phyloP scores from a whole-genome alignment of 2,797 vertebrate species.

The Pelobates cultripes region DNA sequence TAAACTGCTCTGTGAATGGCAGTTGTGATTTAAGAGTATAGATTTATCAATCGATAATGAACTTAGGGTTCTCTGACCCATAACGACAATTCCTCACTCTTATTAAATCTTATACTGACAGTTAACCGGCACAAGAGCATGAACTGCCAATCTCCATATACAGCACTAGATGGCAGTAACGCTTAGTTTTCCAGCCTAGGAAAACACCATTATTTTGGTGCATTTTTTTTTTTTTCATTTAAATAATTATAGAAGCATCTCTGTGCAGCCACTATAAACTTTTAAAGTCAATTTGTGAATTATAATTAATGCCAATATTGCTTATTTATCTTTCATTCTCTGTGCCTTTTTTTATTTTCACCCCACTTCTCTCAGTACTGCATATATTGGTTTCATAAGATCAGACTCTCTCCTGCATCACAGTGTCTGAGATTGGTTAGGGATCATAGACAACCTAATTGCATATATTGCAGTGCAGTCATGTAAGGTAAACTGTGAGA shows the following conservation, averaged over 20 bases:
- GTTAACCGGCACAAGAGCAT: conserved; percentile 22
- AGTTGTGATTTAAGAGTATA: conserved; percentile 37
- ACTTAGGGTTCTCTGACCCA: conserved; percentile 46
- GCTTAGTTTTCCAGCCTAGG: background rate
- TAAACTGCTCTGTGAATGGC: conserved; percentile 33
- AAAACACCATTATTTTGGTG: too few relatives aligned
- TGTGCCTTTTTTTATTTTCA: background rate
- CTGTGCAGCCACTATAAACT: conserved; percentile 26
- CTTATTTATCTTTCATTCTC: conserved; percentile 40
- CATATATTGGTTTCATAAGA: background rate
- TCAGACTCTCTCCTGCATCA: background rate
- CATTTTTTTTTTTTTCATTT: too few relatives aligned
- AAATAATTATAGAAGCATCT: conserved; percentile 26
- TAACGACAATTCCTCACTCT: conserved; percentile 38
- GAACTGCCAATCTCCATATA: background rate
- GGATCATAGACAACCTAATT: conserved; percentile 31
- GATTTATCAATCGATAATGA: conserved; percentile 40
- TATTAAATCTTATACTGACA: conserved; percentile 40
- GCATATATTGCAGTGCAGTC: conserved; percentile 18
- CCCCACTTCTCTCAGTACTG: background rate
- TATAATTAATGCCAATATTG: conserved; percentile 41
- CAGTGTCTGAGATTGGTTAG: conserved; percentile 10
- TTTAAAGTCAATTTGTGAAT: conserved; percentile 30
- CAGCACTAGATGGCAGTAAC: conserved; percentile 44
- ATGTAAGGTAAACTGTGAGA: conserved; percentile 42